Evolutionary conservation across 2,797 vertebrate species (phyloP), one percentile per base, ranked within the genome.

Genomic region (Megaceryle alcyon): DNA sequence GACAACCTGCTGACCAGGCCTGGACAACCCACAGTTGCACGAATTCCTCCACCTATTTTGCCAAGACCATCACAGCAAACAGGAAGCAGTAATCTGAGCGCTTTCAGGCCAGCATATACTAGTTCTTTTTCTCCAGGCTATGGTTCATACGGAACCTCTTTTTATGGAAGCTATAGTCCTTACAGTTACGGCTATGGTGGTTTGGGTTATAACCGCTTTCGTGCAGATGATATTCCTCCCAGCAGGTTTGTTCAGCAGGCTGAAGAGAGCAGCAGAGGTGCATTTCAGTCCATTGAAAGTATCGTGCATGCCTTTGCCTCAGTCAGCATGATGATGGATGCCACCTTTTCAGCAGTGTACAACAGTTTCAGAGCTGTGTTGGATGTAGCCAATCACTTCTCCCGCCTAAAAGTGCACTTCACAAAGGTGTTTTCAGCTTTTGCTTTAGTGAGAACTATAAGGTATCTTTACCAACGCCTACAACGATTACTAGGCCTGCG

Each of bases 321-420:
- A 0, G 99, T 99, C 80, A 99, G 99, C 97, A 99, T 99, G 99
- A 99, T 99, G 99, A 98, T 99, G 98, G 99, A 99, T 29, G 99
- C 99, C 68, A 99, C 99, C 35, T 99, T 99, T 95, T 99, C 99
- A 2, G 99, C 99, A 0, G 99, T 99, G 23, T 99, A 99, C 92
- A 99, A 99, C 98, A 99, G 99, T 94, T 99, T 99, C 96, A 98
- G 99, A 3, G 99, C 99, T 0, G 99, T 99, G 49, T 95, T 99
- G 92, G 99, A 99, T 73, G 99, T 99, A 39, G 99, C 99, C 73
- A 99, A 99, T 96, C 99, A 99, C 95, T 98, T 99, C 65, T 99
- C 99, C 6, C 98, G 99, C 81, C 98, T 99, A 85, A 99, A 98
- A n/a, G 90, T 99, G 33, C 99, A 99, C 96, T 99, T 99, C 92